Base-by-base conservation (phyloP, 2,113 vertebrate species). In the Sylvilagus bachmani region DNA sequence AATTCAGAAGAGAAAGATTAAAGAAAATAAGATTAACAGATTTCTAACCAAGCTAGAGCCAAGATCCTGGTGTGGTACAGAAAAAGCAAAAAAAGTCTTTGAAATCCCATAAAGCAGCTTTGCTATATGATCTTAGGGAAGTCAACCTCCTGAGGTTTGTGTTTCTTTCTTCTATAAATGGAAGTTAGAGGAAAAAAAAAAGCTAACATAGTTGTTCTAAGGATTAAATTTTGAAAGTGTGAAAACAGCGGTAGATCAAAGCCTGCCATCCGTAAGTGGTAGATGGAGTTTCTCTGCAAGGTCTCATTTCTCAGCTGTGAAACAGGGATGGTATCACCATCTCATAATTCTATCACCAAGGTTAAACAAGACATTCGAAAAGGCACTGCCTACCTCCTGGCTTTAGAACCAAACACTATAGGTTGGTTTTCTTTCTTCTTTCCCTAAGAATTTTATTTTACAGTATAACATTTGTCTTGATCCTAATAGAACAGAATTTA, bases 1-100 rank as follows among this genome's bases (percentile, higher is more conserved):
- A 78, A 92, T 31, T 89, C n/a, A 24, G 13, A 64, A 44, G 79
- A 70, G 64, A 71, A 89, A n/a, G 51, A 82, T 24, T 71, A 62
- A 95, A 92, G 84, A 78, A 69, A 19, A 13, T 38, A 84, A 53
- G 53, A 88, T 29, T 78, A 89, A 71, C 11, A 64, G 53, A 84
- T 71, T 92, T 95, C 24, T 24, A 81, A 36, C 74, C 67, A 91
- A 83, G 22, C 29, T 73, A 24, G 29, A 89, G 66, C 14, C 85
- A 74, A 88, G 14, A 27, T 79, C 44, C 8, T 1, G 5, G 66
- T 10, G 19, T 73, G 12, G 6, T 36, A 79, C 21, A 51, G 44
- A 79, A 25, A 88, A 89, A 84, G 53, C 8, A 82, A 70, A 55
- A 55, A 5, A n/a, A 17, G 53, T 49, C 2, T 61, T 81, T 17